A percentile compares a stretch with the other conserved stretches of the same genome.
These are phyloP conservation scores for Drosophila ercepeae DNA, from an alignment of 1,140 invertebrate genomes.

Conservation along the genomic window DNA sequence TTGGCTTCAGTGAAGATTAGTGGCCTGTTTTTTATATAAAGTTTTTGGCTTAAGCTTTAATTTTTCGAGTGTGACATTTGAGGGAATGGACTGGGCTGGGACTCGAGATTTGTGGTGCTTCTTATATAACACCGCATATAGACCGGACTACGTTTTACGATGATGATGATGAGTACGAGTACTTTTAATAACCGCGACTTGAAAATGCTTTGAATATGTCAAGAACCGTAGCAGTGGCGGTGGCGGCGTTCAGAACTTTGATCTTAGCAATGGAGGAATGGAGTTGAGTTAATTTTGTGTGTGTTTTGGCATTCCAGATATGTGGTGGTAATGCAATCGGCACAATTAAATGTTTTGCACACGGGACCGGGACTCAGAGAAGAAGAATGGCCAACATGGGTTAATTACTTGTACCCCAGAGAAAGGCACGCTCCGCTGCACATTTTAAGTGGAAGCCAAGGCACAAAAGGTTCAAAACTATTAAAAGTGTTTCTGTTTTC, in stretches of 20 bases:
- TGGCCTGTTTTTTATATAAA: constrained; percentile 25
- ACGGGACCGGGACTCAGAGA: constrained; percentile 21
- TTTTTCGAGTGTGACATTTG: constrained; percentile 69
- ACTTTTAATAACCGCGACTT: constrained; percentile 60
- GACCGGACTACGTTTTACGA: constrained; percentile 10
- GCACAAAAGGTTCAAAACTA: constrained; percentile 74
- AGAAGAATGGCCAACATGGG: constrained; percentile 63
- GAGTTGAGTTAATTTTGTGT: constrained; percentile 46
- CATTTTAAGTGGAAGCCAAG: constrained; percentile 66
- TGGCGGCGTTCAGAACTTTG: constrained; percentile 51
- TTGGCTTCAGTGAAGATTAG: constrained; percentile 48
- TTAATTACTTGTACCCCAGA: constrained; percentile 70
- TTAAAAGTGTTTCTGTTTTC: constrained; percentile 70
- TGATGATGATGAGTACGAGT: constrained; percentile 46
- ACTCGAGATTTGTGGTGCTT: constrained; percentile 5
- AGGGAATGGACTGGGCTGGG: constrained; percentile 21
- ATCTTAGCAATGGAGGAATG: constrained; percentile 28
- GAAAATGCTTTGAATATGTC: constrained; percentile 71
- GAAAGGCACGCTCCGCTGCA: constrained; percentile 74
- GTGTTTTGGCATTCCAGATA: constrained; percentile 69
- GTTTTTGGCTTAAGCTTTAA: constrained; percentile 20
- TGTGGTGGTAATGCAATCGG: constrained; percentile 70
- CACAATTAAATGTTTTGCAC: constrained; percentile 80
- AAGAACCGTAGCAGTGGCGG: constrained; percentile 61
- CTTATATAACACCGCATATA: constrained; percentile 53